Conservation (phyloP, 2,888 invertebrate species). For the Drosophila kuntzei region DNA sequence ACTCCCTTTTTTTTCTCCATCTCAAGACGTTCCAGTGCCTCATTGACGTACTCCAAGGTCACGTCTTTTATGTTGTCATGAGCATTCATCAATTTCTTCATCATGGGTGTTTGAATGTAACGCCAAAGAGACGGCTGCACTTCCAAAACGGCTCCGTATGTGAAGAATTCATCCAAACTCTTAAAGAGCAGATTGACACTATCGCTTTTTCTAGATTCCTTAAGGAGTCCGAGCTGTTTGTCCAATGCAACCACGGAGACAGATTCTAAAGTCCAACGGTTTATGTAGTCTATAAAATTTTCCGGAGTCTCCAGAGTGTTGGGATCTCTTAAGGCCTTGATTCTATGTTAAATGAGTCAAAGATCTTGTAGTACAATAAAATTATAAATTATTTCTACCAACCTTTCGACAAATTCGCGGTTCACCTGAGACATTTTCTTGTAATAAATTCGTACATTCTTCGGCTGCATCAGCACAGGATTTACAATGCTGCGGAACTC, state of each 20-base stretch:
- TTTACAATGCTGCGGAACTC: conserved; percentile 88
- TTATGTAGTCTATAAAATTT: conserved; percentile 86
- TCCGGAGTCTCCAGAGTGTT: conserved; percentile 83
- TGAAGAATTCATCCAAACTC: conserved; percentile 55
- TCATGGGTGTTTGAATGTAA: conserved; percentile 51
- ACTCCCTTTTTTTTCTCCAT: conserved; percentile 47
- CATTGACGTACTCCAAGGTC: conserved; percentile 78
- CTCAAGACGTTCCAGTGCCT: conserved; percentile 78
- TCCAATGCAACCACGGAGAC: conserved; percentile 85
- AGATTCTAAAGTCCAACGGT: conserved; percentile 88
- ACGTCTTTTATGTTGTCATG: conserved; percentile 72
- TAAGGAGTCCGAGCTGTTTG: conserved; percentile 80
- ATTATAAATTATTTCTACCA: background rate
- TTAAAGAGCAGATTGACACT: conserved; percentile 61
- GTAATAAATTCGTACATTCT: conserved; percentile 86
- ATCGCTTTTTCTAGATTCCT: conserved; percentile 39
- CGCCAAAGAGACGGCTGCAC: conserved; percentile 67
- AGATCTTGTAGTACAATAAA: conserved; percentile 28
- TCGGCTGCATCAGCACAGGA: conserved; percentile 88
- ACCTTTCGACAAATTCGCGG: conserved; percentile 72
- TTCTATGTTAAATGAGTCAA: conserved; percentile 65
- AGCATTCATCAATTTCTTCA: conserved; percentile 61
- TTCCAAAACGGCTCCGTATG: conserved; percentile 37
- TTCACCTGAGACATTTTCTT: conserved; percentile 86
- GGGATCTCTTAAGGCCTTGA: conserved; percentile 80